Conservation (phyloP, 2,797 vertebrate genomes). For the Lepus oiostolus region DNA sequence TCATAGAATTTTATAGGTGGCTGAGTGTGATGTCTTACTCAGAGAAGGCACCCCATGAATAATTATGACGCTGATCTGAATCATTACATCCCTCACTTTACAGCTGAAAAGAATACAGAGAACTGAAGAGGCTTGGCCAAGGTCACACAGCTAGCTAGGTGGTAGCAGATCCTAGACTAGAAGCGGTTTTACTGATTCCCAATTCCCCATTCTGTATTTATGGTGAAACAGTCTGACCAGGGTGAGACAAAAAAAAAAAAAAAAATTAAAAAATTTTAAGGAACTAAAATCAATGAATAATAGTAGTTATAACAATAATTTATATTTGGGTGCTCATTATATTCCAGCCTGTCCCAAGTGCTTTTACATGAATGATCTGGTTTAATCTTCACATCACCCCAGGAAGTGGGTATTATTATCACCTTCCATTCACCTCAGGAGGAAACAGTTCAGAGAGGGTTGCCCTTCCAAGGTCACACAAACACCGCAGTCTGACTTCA, state of each 20-base stretch:
- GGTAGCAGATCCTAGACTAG: slow-evolving; percentile 58
- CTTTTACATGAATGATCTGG: slow-evolving; percentile 43
- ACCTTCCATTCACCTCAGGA: not conserved
- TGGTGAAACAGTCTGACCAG: slow-evolving; percentile 33
- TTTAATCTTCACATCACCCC: slow-evolving; percentile 30
- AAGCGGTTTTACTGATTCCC: not conserved
- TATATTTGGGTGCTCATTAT: slow-evolving; percentile 51
- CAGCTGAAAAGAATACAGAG: slow-evolving; percentile 49
- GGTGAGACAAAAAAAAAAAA: not conserved
- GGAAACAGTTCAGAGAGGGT: slow-evolving; percentile 51
- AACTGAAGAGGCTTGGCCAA: slow-evolving; percentile 75
- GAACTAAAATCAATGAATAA: slow-evolving; percentile 43
- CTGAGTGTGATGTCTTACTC: slow-evolving; percentile 35
- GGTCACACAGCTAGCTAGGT: slow-evolving; percentile 79
- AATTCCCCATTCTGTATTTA: slow-evolving; percentile 28
- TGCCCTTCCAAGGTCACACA: slow-evolving; percentile 35
- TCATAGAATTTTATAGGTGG: slow-evolving; percentile 54
- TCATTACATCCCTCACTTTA: slow-evolving; percentile 56
- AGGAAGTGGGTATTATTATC: slow-evolving; percentile 15
- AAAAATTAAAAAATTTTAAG: not conserved
- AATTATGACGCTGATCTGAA: slow-evolving; percentile 50
- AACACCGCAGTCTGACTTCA: not conserved
- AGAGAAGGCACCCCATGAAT: not conserved
- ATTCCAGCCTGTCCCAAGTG: not conserved
- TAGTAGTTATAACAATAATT: slow-evolving; percentile 21